Base-by-base conservation (phyloP, 2,888 invertebrate genomes). In the Chrysolina americana region DNA sequence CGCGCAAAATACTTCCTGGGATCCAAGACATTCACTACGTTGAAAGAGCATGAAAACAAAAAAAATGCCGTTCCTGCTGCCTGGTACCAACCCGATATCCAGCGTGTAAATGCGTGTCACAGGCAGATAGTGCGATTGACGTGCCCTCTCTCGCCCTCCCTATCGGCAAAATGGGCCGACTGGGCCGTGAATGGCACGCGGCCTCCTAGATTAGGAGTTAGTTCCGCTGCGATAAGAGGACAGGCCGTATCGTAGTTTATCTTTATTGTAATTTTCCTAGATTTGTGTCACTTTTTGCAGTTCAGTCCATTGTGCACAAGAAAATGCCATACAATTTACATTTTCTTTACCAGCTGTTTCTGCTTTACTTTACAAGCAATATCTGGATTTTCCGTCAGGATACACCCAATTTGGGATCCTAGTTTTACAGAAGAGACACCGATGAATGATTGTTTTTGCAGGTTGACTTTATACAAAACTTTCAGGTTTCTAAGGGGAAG, bases 101-200 rank as follows among this genome's bases (percentile, higher is more conserved):
- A 53, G 83, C 75, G 80, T 78, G 81, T 80, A 81, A 83, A 83
- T 83, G 83, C 83, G 83, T 83, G 83, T 83, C 84, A 84, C 78
- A 79, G 79, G 79, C 84, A 84, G 84, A 84, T 84, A 84, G 82
- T 81, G 83, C 82, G 81, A 83, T 82, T 82, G 82, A 82, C 83
- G 77, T 79, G 78, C 81, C 82, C 81, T 77, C 76, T 72, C 70
- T 71, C 59, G 68, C 74, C 53, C 65, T 73, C 28, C 59, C 28
- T 28, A 59, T 23, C 56, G 56, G 21, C 68, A 53, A 11, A 41
- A 41, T 53, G 68, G 53, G 41, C 17, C 50, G 59, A 59, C 59
- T 28, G 59, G 50, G 65, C 65, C 68, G 59, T 41, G 65, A 64
- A 65, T 70, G 44, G 76, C 74, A 78, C 78, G 75, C 76, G 78